Evolutionary conservation across 2,797 vertebrate species (phyloP).

Genomic region (Schizothorax lantsangensis): DNA sequence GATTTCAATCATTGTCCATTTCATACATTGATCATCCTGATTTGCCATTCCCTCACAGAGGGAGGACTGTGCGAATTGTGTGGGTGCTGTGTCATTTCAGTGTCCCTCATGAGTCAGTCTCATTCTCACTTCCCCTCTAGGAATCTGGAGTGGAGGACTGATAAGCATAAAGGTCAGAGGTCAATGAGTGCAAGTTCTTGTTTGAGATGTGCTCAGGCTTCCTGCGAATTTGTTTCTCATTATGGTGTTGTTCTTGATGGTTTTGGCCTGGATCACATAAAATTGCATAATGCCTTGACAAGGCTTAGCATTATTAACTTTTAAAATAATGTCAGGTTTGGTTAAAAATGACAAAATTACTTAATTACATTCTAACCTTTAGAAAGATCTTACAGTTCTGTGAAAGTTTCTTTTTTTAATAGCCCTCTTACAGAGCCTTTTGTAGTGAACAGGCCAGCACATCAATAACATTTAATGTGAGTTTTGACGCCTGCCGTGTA

Average conservation of each 20-base stretch:
- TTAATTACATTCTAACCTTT: not conserved
- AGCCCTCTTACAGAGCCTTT: not conserved
- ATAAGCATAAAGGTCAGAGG: constrained; percentile 59
- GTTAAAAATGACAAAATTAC: constrained; percentile 6
- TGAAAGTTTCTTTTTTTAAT: not conserved
- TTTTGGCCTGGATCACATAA: not conserved
- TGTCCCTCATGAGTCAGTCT: constrained; percentile 52
- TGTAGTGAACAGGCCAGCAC: not conserved
- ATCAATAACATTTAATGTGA: not conserved
- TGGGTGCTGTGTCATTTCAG: constrained; percentile 38
- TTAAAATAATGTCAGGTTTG: not conserved
- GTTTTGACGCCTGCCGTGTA: not conserved
- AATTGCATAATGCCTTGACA: not conserved
- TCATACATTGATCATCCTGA: not conserved
- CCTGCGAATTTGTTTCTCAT: constrained; percentile 8
- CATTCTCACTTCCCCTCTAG: constrained; percentile 63
- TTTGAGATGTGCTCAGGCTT: constrained; percentile 14
- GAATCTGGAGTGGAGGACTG: constrained; percentile 67
- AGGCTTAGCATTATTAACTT: not conserved
- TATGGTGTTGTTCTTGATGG: constrained; percentile 25
- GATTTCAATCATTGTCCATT: not conserved
- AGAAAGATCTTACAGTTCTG: not conserved
- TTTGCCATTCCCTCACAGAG: constrained; percentile 58
- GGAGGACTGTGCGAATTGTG: constrained; percentile 35
- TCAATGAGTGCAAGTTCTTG: constrained; percentile 56